Conservation (phyloP, 2,888 invertebrate genomes). For the Mayetiola destructor region DNA sequence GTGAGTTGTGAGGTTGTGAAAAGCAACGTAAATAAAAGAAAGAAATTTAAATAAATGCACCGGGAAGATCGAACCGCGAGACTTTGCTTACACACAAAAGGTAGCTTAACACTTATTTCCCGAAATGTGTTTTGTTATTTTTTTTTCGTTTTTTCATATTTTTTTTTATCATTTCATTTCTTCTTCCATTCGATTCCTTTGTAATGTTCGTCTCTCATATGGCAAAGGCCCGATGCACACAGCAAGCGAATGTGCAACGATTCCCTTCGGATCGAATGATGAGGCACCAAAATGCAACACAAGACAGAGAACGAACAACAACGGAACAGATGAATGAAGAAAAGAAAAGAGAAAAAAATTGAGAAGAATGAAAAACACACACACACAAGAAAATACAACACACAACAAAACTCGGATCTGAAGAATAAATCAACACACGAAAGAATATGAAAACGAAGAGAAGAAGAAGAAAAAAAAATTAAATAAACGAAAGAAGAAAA, state of each 20-base stretch:
- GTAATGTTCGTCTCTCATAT: no score
- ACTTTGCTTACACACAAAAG: slow-evolving; percentile 4
- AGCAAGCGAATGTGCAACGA: no score
- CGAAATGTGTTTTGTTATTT: neutral
- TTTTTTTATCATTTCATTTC: no score
- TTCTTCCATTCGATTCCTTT: no score
- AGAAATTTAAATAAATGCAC: neutral
- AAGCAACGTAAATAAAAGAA: neutral
- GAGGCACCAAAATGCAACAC: neutral
- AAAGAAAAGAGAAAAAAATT: no score
- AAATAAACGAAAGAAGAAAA: neutral
- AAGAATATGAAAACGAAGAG: neutral
- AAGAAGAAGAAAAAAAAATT: neutral
- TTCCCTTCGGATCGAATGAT: no score
- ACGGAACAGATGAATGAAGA: slow-evolving; percentile 6
- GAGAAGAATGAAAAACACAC: neutral
- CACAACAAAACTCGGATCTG: neutral
- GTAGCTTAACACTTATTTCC: slow-evolving; percentile 4
- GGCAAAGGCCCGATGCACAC: no score
- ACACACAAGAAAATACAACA: neutral
- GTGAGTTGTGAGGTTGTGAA: neutral
- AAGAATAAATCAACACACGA: slow-evolving; percentile 13
- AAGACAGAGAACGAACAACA: neutral
- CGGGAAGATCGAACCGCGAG: slow-evolving; percentile 4
- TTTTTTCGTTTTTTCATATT: slow-evolving; percentile 2